These are phyloP conservation scores for Watsonalla binaria DNA, from an alignment of 2,888 invertebrate genomes.

Conservation along the genomic window DNA sequence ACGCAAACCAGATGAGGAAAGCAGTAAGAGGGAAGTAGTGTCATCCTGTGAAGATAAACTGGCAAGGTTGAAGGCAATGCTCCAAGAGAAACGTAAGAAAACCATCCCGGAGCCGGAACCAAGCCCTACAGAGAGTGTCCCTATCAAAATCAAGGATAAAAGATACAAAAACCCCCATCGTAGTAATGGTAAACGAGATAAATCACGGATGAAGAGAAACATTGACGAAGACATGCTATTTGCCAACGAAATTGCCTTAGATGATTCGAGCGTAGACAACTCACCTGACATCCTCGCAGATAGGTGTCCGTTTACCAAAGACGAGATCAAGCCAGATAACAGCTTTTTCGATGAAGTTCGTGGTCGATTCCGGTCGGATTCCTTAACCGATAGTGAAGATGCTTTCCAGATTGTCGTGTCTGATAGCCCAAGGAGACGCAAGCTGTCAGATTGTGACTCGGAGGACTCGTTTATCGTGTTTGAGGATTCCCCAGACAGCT, in stretches of 20 bases:
- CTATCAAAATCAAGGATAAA: slow-evolving; percentile 34
- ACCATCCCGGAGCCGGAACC: slow-evolving; percentile 14
- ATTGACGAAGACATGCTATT: slow-evolving; percentile 48
- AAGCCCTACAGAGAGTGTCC: slow-evolving; percentile 22
- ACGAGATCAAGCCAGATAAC: neutral
- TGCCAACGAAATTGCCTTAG: slow-evolving; percentile 41
- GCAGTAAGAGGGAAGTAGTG: slow-evolving; percentile 33
- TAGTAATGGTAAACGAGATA: slow-evolving; percentile 31
- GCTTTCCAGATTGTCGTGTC: slow-evolving; percentile 70
- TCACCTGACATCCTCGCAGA: slow-evolving; percentile 20
- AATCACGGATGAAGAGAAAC: slow-evolving; percentile 30
- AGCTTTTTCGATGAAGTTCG: slow-evolving; percentile 61
- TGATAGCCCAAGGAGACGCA: slow-evolving; percentile 39
- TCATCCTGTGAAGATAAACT: slow-evolving; percentile 62
- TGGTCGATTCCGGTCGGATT: slow-evolving; percentile 51
- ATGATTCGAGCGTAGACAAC: slow-evolving; percentile 38
- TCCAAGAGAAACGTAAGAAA: slow-evolving; percentile 38
- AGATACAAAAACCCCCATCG: slow-evolving; percentile 41
- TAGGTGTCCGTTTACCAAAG: neutral
- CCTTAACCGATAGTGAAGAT: slow-evolving; percentile 56
- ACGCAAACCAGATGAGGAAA: no score
- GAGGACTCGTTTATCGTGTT: slow-evolving; percentile 80
- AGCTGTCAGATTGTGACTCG: slow-evolving; percentile 74
- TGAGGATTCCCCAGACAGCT: slow-evolving; percentile 60
- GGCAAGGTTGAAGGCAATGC: slow-evolving; percentile 47